Conservation (phyloP, 2,888 invertebrate genomes). For the Lithophane socia region DNA sequence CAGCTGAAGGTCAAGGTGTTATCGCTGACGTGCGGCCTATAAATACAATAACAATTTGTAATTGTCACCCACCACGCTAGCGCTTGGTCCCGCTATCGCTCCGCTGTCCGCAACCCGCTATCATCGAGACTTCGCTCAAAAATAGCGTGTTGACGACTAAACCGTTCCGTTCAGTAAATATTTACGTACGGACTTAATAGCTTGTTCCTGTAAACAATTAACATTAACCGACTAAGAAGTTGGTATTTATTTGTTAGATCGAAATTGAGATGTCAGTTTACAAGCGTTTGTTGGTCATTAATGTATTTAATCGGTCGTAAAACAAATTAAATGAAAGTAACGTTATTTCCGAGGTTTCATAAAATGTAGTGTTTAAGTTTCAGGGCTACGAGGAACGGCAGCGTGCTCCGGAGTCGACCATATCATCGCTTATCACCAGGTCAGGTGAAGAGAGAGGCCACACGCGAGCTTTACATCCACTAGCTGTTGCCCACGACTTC, state of each 20-base stretch:
- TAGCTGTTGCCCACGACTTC: too few species aligned
- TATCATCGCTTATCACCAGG: background rate
- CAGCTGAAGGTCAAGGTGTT: too few species aligned
- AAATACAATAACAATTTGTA: background rate
- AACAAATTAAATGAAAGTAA: too few species aligned
- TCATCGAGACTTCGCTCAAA: background rate
- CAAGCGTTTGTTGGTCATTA: too few species aligned
- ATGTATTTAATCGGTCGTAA: too few species aligned
- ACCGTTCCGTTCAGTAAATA: conserved; percentile 32
- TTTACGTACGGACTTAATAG: conserved; percentile 42
- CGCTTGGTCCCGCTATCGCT: background rate
- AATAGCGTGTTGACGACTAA: conserved; percentile 21
- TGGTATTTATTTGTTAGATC: conserved; percentile 20
- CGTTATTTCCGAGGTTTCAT: too few species aligned
- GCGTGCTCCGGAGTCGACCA: background rate
- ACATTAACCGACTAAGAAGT: conserved; percentile 24
- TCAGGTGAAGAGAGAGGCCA: background rate
- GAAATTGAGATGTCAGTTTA: background rate
- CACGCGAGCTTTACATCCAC: background rate
- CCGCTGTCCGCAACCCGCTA: background rate
- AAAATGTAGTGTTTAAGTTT: too few species aligned
- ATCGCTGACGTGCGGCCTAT: too few species aligned
- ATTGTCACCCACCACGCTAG: too few species aligned
- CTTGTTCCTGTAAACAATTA: conserved; percentile 35
- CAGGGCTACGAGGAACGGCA: background rate